Evolutionary conservation across 2,797 vertebrate species (phyloP).

Genomic region (Onychomys torridus): DNA sequence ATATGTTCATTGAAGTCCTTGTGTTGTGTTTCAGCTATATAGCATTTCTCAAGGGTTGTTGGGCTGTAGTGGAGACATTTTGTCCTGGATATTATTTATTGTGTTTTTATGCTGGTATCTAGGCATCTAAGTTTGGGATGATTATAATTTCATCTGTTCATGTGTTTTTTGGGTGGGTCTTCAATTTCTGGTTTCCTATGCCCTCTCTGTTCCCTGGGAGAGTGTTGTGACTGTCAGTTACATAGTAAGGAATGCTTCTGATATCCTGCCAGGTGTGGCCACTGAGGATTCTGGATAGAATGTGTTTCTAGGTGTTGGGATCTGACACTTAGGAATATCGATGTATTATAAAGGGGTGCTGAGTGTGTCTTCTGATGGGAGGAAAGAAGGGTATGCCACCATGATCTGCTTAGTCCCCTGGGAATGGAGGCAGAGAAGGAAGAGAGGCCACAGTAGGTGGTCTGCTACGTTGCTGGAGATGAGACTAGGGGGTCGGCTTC

Average conservation of each 20-base stretch:
- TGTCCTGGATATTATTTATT: neutral
- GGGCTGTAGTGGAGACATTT: neutral
- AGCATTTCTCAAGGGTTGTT: neutral
- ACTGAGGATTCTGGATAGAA: neutral
- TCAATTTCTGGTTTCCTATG: neutral
- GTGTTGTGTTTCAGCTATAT: neutral
- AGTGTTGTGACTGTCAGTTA: neutral
- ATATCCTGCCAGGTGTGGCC: neutral
- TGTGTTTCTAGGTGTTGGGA: neutral
- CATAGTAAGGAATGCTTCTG: neutral
- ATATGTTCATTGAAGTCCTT: neutral
- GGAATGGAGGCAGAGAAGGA: neutral
- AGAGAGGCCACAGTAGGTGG: neutral
- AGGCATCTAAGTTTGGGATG: neutral
- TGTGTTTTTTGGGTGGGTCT: neutral
- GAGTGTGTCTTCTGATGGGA: neutral
- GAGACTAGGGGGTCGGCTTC: neutral
- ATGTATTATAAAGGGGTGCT: neutral
- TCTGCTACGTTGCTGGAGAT: neutral
- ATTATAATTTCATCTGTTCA: neutral
- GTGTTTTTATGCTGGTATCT: neutral
- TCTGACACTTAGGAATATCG: neutral
- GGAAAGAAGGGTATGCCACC: neutral
- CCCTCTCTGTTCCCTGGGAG: neutral
- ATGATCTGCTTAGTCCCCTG: neutral